Base-by-base conservation (phyloP, 2,113 vertebrate species). In the Oncorhynchus keta region DNA sequence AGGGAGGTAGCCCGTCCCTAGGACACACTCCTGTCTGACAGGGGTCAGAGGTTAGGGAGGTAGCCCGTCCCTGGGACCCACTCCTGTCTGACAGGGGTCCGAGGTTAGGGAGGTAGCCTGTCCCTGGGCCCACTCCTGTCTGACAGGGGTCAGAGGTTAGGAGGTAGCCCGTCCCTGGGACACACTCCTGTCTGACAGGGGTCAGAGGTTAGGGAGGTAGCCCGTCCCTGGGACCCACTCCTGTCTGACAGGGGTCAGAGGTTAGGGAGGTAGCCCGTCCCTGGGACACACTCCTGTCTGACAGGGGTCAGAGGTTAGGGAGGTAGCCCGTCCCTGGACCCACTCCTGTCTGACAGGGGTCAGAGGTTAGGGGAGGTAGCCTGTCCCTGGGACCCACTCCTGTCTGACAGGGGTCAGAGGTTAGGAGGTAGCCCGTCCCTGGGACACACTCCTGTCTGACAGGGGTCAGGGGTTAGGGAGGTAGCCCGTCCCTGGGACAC, bases 351-450 rank as follows among this genome's bases (percentile, higher is more conserved):
- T 16, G 24, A 55, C 82, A 91, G 90, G 88, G 86, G 88, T 45
- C 39, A 6, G 77, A 92, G 91, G 88, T 84, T 26, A 4, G 22
- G 1, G n/a, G 2, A 75, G 90, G 92, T 89, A 68, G 91, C 91
- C 81, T n/a, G n/a, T n/a, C n/a, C n/a, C n/a, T n/a, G n/a, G n/a
- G n/a, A 92, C 89, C 78, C 68, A 86, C 90, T 94, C 88, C 87
- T n/a, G n/a, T n/a, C n/a, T n/a, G n/a, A n/a, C n/a, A n/a, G n/a
- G n/a, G n/a, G n/a, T n/a, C n/a, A n/a, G n/a, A n/a, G n/a, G n/a
- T n/a, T n/a, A n/a, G n/a, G n/a, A n/a, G n/a, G n/a, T n/a, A n/a
- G n/a, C n/a, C n/a, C n/a, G n/a, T n/a, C n/a, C n/a, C n/a, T n/a
- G n/a, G n/a, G n/a, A n/a, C n/a, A n/a, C n/a, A n/a, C n/a, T n/a